A percentile compares a stretch with the other conserved stretches of the same genome.
Conservation (phyloP, 2,797 vertebrate species). For the Crocidura indochinensis region DNA sequence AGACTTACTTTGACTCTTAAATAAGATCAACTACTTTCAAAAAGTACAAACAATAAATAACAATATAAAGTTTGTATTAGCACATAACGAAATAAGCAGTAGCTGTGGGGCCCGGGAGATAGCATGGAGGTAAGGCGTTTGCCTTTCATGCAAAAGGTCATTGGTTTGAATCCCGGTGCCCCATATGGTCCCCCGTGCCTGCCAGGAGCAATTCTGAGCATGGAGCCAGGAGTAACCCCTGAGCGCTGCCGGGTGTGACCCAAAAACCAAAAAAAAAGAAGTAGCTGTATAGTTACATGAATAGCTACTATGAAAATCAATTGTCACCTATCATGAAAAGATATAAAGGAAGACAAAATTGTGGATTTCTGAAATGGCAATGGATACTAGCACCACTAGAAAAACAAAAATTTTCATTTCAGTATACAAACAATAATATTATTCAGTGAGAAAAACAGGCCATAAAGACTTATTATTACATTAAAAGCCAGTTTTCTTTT, state of each 20-base stretch:
- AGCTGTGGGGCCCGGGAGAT: no score
- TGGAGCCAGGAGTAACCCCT: no score
- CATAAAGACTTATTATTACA: conserved; percentile 29
- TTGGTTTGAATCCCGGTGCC: no score
- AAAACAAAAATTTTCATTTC: conserved; percentile 16
- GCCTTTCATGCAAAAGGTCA: no score
- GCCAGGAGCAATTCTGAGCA: no score
- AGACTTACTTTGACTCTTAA: conserved; percentile 49
- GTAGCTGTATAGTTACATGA: background rate
- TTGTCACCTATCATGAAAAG: conserved; percentile 27
- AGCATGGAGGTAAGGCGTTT: no score
- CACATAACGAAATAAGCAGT: conserved; percentile 24
- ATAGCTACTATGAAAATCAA: conserved; percentile 39
- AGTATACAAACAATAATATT: conserved; percentile 33
- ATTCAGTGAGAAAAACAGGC: conserved; percentile 36
- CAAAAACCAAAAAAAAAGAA: no score
- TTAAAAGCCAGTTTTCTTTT: conserved; percentile 9
- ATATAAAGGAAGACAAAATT: conserved; percentile 58
- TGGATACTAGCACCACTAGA: background rate
- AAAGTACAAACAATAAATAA: conserved; percentile 19
- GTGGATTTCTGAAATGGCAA: background rate
- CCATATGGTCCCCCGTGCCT: no score
- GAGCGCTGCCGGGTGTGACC: no score
- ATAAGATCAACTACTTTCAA: conserved; percentile 29
- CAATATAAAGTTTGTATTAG: background rate